phyloP scores from a whole-genome alignment of 2,113 vertebrate species.

The Thunnus thynnus region DNA sequence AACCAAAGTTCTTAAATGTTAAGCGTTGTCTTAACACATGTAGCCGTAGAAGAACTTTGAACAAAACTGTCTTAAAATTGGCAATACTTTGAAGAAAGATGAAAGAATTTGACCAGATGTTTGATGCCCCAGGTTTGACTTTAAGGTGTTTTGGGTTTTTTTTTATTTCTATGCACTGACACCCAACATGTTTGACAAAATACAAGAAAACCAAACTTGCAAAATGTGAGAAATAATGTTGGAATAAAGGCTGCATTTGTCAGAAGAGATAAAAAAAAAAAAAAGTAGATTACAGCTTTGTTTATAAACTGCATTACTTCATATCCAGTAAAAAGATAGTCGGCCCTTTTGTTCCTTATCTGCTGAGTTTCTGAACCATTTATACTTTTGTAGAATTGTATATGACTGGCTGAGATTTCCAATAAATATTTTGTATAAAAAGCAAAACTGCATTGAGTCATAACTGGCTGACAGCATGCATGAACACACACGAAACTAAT shows the following conservation, averaged over 20 bases:
- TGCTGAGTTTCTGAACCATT: slow-evolving; percentile 39
- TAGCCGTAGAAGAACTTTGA: no score
- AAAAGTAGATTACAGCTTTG: not conserved
- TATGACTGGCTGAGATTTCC: slow-evolving; percentile 29
- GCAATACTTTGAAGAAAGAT: no score
- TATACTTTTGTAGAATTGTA: slow-evolving; percentile 70
- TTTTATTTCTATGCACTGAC: no score
- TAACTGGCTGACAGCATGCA: not conserved
- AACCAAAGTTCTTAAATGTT: no score
- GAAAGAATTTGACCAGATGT: no score
- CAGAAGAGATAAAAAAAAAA: not conserved
- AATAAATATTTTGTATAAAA: slow-evolving; percentile 74
- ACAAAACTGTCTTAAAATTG: no score
- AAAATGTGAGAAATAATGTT: not conserved
- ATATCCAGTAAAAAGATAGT: not conserved
- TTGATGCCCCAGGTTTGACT: no score
- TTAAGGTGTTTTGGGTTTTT: no score
- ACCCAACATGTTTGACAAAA: not conserved
- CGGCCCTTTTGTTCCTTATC: not conserved
- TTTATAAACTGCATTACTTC: not conserved
- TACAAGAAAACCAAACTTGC: not conserved
- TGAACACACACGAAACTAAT: no score
- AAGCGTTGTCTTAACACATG: no score
- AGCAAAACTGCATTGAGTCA: not conserved
- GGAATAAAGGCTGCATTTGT: not conserved